Evolutionary conservation across 2,888 invertebrate species (phyloP), one percentile per base, ranked within the genome.

Genomic region (Hydropsyche betteni): DNA sequence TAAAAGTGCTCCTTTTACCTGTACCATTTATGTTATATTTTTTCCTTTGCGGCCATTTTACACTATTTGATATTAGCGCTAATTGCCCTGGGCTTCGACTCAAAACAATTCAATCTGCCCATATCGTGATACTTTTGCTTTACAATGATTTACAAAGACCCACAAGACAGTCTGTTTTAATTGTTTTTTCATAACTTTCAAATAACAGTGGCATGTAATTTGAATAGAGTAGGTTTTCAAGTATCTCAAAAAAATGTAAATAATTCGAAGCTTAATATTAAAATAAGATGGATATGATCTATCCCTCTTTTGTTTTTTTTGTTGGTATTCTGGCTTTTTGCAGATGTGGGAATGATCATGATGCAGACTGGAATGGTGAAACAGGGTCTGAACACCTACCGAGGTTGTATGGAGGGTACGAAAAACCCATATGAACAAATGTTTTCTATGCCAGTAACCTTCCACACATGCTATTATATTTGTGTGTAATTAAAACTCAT

Each of bases 311-410:
- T 78, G 76, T 77, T 78, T 77, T 74, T 58, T 84, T 86, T 79
- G 86, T 87, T 87, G 87, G 87, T 84, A 86, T 89, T 84, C 88
- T 88, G 87, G 88, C 88, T 91, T 91, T 92, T 93, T 93, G 84
- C 95, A 95, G 95, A 95, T 95, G 95, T 95, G 89, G 95, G 95
- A 90, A 95, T 95, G 95, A 94, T 95, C 91, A 94, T 95, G 95
- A 94, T 95, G 94, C 94, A 95, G 93, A 91, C 94, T 87, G 95
- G 95, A 90, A 95, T 95, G 95, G 94, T 95, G 92, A 95, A 94
- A 91, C 93, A 94, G 90, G 92, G 91, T 88, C 88, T 92, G 88
- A 94, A 92, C 91, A 90, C 90, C 86, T 90, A 89, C 88, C 89
- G 89, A 87, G 89, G 87, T 90, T 91, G 89, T 86, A 87, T 91